These are phyloP conservation scores for Pseudolycoriella hygida DNA, from an alignment of 2,888 invertebrate genomes.

Conservation along the genomic window DNA sequence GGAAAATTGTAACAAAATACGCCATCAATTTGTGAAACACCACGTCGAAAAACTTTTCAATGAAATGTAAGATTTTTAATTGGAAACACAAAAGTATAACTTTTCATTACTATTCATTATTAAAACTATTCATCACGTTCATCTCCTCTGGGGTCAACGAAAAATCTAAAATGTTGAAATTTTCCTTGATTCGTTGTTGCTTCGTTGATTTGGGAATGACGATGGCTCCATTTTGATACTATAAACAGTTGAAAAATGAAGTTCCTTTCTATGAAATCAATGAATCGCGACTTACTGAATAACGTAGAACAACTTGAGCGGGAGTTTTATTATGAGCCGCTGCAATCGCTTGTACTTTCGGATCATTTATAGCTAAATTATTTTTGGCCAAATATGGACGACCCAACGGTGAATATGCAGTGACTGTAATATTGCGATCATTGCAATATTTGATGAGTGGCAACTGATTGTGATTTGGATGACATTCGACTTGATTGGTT, in stretches of 20 bases:
- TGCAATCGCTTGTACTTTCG: conserved; percentile 33
- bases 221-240: conserved; percentile 32
- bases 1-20: too few species aligned
- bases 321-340: conserved; percentile 41
- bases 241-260: background rate
- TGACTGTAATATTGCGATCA: conserved; percentile 41
- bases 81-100: too few species aligned
- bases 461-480: conserved; percentile 41
- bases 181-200: conserved; percentile 31
- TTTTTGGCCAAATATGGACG: conserved; percentile 26
- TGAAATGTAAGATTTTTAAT: too few species aligned
- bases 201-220: conserved; percentile 40
- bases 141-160: conserved; percentile 33
- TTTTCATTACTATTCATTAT: conserved; percentile 20
- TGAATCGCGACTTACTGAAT: conserved; percentile 29
- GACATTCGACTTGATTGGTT: conserved; percentile 34
- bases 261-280: too few species aligned
- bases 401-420: conserved; percentile 58
- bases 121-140: conserved; percentile 31
- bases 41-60: too few species aligned
- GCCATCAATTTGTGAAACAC: too few species aligned
- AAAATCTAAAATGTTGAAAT: conserved; percentile 40
- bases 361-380: conserved; percentile 28
- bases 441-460: conserved; percentile 49
- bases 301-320: conserved; percentile 42